phyloP scores from a whole-genome alignment of 2,888 invertebrate genomes.

The Thera britannica region DNA sequence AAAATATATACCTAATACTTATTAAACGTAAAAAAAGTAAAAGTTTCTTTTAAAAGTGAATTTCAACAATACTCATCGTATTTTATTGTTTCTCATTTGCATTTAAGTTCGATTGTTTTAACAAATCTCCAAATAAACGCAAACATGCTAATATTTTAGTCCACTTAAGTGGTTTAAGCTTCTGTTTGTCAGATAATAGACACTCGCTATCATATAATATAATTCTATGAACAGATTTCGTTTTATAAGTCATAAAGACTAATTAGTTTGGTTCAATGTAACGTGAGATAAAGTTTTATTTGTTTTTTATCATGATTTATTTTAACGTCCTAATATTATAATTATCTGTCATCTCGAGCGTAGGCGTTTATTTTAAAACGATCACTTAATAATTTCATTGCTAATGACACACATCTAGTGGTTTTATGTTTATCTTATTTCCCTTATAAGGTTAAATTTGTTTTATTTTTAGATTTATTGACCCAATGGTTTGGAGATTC shows the following conservation, averaged over 20 bases:
- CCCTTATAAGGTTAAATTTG: constrained; percentile 63
- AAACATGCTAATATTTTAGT: constrained; percentile 18
- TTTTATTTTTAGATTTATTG: constrained; percentile 62
- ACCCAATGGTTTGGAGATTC: constrained; percentile 57
- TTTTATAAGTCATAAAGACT: constrained; percentile 33
- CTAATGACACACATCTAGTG: constrained; percentile 63
- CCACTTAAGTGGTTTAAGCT: constrained; percentile 24
- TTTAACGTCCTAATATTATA: constrained; percentile 40
- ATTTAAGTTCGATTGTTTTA: constrained; percentile 24
- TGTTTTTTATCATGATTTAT: constrained; percentile 32
- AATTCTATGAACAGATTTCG: constrained; percentile 18
- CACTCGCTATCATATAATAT: background rate
- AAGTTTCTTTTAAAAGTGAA: too few relatives aligned
- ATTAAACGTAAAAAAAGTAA: too few relatives aligned
- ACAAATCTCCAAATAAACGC: constrained; percentile 17
- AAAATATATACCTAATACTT: too few relatives aligned
- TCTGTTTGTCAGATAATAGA: constrained; percentile 20
- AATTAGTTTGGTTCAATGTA: constrained; percentile 35
- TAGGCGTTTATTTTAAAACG: constrained; percentile 55
- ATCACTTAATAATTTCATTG: constrained; percentile 61
- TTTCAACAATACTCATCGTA: background rate
- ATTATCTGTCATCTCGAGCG: constrained; percentile 48
- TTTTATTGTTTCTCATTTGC: constrained; percentile 14
- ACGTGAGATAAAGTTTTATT: constrained; percentile 23
- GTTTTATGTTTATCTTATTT: constrained; percentile 59